A percentile compares a stretch with the other conserved stretches of the same genome.
phyloP scores from a whole-genome alignment of 92 coral and sea anemone genomes.

The Phymanthus crucifer region DNA sequence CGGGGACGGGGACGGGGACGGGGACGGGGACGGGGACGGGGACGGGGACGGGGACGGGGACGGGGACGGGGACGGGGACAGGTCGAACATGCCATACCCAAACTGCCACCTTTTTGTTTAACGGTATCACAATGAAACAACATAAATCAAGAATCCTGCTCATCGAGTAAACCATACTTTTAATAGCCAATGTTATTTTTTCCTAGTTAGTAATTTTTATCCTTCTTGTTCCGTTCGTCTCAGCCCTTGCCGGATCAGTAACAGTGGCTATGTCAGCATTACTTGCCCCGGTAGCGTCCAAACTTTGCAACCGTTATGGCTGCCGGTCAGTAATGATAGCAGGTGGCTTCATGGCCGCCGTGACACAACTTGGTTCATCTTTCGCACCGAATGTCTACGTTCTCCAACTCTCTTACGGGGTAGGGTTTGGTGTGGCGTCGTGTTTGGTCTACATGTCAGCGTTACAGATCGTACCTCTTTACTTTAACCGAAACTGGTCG shows the following conservation, averaged over 20 bases:
- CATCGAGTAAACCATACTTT: too few relatives aligned
- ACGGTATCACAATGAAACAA: too few relatives aligned
- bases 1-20: too few relatives aligned
- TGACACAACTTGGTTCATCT: conserved; percentile 29
- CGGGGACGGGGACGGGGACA: too few relatives aligned
- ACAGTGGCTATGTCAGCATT: background rate
- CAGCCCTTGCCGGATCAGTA: conserved; percentile 28
- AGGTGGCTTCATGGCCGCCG: conserved; percentile 31
- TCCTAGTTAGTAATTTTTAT: background rate
- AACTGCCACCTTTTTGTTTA: too few relatives aligned
- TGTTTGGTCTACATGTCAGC: conserved; percentile 30
- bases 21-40: too few relatives aligned
- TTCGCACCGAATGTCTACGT: conserved; percentile 41
- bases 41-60: too few relatives aligned
- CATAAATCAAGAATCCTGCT: too few relatives aligned
- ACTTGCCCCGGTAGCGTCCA: conserved; percentile 16
- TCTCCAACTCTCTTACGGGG: conserved; percentile 35
- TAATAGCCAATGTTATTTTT: background rate
- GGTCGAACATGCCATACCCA: too few relatives aligned
- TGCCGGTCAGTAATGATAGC: conserved; percentile 23
- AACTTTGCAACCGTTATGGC: conserved; percentile 21
- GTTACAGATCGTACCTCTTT: conserved; percentile 25
- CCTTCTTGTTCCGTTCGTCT: background rate
- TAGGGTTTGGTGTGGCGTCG: conserved; percentile 29
- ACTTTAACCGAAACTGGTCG: conserved; percentile 32